phyloP scores from a whole-genome alignment of 2,888 invertebrate genomes.

The Drosophila rellima region DNA sequence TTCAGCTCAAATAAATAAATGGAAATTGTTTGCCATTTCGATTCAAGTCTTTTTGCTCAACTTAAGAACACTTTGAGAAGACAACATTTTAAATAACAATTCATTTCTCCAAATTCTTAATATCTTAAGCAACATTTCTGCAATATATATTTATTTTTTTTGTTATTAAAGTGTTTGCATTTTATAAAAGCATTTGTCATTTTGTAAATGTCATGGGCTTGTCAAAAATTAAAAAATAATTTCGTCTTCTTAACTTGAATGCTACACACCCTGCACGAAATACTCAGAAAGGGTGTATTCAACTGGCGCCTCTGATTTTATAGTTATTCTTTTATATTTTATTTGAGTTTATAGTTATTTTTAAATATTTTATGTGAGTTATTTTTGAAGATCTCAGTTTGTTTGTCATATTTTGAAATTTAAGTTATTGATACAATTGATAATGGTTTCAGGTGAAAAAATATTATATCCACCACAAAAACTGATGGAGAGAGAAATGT shows the following conservation, averaged over 20 bases:
- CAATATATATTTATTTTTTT: neutral
- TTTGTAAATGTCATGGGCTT: conserved; percentile 1
- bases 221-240: conserved; percentile 3
- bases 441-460: too few relatives aligned
- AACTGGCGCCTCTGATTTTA: too few relatives aligned
- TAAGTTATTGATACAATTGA: too few relatives aligned
- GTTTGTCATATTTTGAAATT: too few relatives aligned
- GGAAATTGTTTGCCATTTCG: neutral
- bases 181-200: conserved; percentile 11
- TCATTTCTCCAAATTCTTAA: neutral
- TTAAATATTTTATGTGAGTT: neutral
- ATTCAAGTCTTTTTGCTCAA: too few relatives aligned
- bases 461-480: too few relatives aligned
- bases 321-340: neutral
- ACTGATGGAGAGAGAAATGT: neutral
- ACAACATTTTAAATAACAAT: neutral
- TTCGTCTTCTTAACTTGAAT: neutral
- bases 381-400: neutral
- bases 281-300: neutral
- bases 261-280: neutral
- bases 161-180: neutral
- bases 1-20: conserved; percentile 3
- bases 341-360: neutral
- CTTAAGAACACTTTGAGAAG: neutral
- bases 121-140: neutral